phyloP scores from a whole-genome alignment of 2,888 invertebrate genomes.

The Gortyna flavago region DNA sequence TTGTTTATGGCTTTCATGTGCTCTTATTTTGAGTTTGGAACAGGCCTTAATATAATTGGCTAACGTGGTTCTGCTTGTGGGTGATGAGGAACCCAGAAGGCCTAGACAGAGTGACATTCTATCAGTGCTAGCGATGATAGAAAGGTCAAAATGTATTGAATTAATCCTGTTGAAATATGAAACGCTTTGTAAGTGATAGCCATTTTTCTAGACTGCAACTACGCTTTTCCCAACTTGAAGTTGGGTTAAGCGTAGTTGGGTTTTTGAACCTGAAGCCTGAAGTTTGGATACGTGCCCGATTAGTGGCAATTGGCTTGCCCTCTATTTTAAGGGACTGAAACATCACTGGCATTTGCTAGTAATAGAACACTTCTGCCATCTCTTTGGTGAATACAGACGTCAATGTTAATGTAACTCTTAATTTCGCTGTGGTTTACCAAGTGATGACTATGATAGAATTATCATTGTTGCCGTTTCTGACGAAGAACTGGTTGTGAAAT shows the following conservation, averaged over 20 bases:
- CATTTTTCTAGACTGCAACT: neutral
- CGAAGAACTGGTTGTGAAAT: neutral
- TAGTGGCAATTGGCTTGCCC: too few relatives aligned
- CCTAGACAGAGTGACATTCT: neutral
- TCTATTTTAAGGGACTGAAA: too few relatives aligned
- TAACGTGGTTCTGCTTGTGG: neutral
- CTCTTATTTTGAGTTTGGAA: constrained; percentile 26
- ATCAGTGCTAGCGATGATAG: neutral
- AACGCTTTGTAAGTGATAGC: neutral
- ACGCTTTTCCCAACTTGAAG: neutral
- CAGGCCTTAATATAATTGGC: neutral
- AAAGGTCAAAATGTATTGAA: neutral
- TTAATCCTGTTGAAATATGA: neutral
- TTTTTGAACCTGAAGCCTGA: neutral
- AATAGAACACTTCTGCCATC: neutral
- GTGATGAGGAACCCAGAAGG: too few relatives aligned
- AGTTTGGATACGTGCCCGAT: neutral
- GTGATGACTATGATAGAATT: neutral
- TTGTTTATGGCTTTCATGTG: constrained; percentile 42
- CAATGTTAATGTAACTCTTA: neutral
- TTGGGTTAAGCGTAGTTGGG: neutral
- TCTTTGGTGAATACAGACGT: neutral
- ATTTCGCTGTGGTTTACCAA: neutral
- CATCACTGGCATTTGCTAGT: neutral
- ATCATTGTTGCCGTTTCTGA: neutral